Evolutionary conservation across 2,113 vertebrate species (phyloP).

Genomic region (Oryzias woworae): DNA sequence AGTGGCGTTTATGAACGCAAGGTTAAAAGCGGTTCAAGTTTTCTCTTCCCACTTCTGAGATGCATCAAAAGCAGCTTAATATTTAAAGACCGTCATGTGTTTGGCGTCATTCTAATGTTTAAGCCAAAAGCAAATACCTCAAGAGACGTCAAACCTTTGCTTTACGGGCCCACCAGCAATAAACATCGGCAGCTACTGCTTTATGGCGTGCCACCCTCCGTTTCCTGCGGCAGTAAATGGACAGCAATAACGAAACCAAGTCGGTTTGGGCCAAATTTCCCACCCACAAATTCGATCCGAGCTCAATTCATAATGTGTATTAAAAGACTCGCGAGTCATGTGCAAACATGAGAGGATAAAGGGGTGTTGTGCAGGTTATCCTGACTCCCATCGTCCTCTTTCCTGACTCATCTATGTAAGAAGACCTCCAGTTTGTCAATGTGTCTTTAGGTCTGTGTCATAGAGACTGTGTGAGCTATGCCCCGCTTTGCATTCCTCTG

Average conservation of each 20-base stretch:
- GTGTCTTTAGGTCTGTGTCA: slow-evolving; percentile 60
- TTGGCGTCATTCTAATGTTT: slow-evolving; percentile 3
- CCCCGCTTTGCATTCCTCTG: slow-evolving; percentile 69
- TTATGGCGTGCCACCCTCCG: background rate
- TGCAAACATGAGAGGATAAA: slow-evolving; percentile 28
- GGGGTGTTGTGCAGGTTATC: slow-evolving; percentile 16
- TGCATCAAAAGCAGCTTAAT: background rate
- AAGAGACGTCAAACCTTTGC: background rate
- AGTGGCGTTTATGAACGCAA: background rate
- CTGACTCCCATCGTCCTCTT: slow-evolving; percentile 33
- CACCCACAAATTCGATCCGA: slow-evolving; percentile 12
- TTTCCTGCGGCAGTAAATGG: background rate
- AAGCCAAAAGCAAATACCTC: slow-evolving; percentile 1
- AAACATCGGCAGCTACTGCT: background rate
- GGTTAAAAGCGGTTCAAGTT: background rate
- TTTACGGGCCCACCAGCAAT: background rate
- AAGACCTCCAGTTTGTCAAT: slow-evolving; percentile 66
- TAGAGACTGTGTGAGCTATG: slow-evolving; percentile 67
- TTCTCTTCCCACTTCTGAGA: background rate
- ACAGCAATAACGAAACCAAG: slow-evolving; percentile 1
- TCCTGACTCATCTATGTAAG: slow-evolving; percentile 49
- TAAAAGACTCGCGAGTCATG: slow-evolving; percentile 9
- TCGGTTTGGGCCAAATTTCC: slow-evolving; percentile 6
- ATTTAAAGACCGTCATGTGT: slow-evolving; percentile 8
- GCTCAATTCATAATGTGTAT: background rate